Evolutionary conservation across 2,797 vertebrate genomes (phyloP), one percentile per base, ranked within the genome.

Genomic region (Amazona ochrocephala): DNA sequence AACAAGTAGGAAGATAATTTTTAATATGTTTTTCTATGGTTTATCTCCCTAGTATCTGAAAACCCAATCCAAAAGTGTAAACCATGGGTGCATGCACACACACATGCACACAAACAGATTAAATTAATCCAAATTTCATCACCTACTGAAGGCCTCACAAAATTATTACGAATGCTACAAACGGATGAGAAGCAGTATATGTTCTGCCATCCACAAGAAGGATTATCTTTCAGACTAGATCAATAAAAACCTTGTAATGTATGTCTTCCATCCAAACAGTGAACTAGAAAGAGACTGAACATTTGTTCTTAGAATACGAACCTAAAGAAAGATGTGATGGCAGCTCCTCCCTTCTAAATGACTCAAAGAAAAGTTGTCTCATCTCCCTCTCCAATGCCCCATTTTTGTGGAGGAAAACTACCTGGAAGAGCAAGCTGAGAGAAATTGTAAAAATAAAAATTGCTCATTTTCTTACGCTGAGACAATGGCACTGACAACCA

Each of bases 1-100:
- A 94, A 91, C 41, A 94, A 73, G 37, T 68, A 83, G 44, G 10
- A 92, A 87, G 41, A 84, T 44, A 71, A 76, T 45, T 96, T 89
- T 94, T 88, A 90, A 89, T 94, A 71, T 74, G 1, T 48, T 91
- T 94, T 96, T 82, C 60, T 88, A 18, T 70, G 39, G 58, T 88
- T 81, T 90, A 67, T 93, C 47, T 78, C 16, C 70, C 41, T 71
- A 21, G n/a, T 34, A 64, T 81, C 50, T 76, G 70, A 90, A 91
- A 88, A 79, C 29, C 22, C 41, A 86, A 85, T 78, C 34, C n/a
- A 72, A 62, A 85, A 89, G 13, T 60, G n/a, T 66, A 87, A 91
- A 75, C 20, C 24, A 30, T 37, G 58, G 58, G 30, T 41, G 6
- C 5, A 13, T 3, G 3, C 9, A 13, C 24, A 29, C 9, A 2